Conservation (phyloP, 2,113 vertebrate genomes). For the Burhinus oedicnemus region DNA sequence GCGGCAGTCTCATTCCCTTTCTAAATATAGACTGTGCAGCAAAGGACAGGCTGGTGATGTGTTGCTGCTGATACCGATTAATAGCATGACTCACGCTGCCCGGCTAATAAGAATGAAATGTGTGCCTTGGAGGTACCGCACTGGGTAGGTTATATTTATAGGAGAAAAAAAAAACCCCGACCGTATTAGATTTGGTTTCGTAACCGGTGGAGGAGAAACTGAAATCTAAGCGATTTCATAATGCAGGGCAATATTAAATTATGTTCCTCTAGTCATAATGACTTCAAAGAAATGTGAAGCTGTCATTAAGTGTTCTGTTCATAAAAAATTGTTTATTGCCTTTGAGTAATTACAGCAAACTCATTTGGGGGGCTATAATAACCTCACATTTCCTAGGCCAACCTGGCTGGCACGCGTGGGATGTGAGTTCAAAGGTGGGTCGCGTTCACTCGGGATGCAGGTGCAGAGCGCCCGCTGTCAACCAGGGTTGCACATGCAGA, state of each 20-base stretch:
- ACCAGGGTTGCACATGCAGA: neutral
- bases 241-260: slow-evolving; percentile 12
- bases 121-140: slow-evolving; percentile 40
- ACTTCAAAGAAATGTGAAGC: slow-evolving; percentile 42
- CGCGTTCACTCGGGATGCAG: neutral
- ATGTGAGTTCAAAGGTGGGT: neutral
- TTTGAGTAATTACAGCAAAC: neutral
- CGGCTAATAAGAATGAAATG: slow-evolving; percentile 74
- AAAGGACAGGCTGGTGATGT: slow-evolving; percentile 72
- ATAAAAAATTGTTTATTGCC: neutral
- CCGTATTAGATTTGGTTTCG: neutral
- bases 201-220: slow-evolving; percentile 24
- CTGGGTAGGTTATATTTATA: slow-evolving; percentile 31
- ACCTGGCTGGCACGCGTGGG: neutral
- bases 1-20: slow-evolving; percentile 76
- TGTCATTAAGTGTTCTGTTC: neutral
- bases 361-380: neutral
- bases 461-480: neutral
- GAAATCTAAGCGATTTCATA: slow-evolving; percentile 46
- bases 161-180: neutral
- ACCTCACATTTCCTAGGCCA: neutral
- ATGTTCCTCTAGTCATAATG: slow-evolving; percentile 8
- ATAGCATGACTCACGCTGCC: slow-evolving; percentile 70
- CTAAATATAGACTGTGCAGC: slow-evolving; percentile 78
- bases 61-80: slow-evolving; percentile 68